Base-by-base conservation (phyloP, 2,797 vertebrate genomes). In the Xenopus petersii region DNA sequence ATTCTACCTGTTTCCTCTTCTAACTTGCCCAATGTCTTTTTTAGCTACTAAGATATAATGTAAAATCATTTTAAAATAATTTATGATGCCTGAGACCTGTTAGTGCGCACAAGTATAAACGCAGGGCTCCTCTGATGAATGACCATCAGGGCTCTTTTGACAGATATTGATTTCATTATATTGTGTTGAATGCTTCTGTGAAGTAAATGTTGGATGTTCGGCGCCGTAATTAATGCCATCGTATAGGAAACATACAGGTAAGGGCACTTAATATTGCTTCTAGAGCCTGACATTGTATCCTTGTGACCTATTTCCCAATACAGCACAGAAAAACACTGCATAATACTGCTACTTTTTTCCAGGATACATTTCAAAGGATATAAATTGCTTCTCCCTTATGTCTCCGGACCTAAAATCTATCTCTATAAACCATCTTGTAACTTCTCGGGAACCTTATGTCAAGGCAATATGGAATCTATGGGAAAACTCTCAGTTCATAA, bases 161-260 rank as follows among this genome's bases (percentile, higher is more conserved):
- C 30, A 67, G 12, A 46, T 70, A 68, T 77, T 68, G 71, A 73
- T 65, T 73, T 66, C 64, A 54, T 66, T 77, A 63, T 77, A 77
- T 77, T 77, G 75, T 73, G 64, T 73, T 67, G 30, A 46, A 21
- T 62, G 49, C 58, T 54, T 67, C 54, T 73, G 64, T 56, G 64
- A 67, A 72, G 70, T 72, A n/a, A 63, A 67, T 63, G 69, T 72
- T 62, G 71, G 49, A 73, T 65, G 49, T 73, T 73, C 49, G 48
- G 63, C 12, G 63, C 60, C 36, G 67, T 73, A 72, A 72, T 77
- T 67, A 77, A 77, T 73, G 64, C 59, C 58, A 59, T 64, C 64
- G 63, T 48, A 67, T 64, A 12, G 33, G 47, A 77, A 56, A 66
- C 9, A 33, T 55, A 55, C 63, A 68, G 54, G 64, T 61, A 68